A percentile compares a stretch with the other conserved stretches of the same genome.
Evolutionary conservation across 2,888 invertebrate species (phyloP).

Genomic region (Neoscelio sp.): DNA sequence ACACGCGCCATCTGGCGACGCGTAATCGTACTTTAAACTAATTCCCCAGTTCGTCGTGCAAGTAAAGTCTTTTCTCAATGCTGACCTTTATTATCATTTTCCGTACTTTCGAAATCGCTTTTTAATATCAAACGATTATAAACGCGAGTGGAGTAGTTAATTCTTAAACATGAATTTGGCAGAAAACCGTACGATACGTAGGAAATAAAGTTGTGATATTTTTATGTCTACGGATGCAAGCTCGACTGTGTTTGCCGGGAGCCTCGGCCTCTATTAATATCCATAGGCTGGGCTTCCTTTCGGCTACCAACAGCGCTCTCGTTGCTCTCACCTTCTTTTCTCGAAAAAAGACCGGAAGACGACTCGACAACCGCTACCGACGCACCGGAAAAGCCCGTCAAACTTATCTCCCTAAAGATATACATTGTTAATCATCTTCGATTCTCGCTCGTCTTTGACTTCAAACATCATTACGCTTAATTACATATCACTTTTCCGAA

Average conservation of each 20-base stretch:
- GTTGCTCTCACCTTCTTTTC: conserved; percentile 26
- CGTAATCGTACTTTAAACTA: no score
- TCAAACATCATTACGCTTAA: no score
- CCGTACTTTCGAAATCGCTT: no score
- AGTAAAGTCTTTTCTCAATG: no score
- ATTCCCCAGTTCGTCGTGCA: no score
- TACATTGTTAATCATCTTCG: no score
- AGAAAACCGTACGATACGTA: conserved; percentile 21
- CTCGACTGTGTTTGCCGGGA: conserved; percentile 76
- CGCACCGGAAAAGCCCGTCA: conserved; percentile 42
- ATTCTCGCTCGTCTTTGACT: neutral
- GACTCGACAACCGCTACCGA: conserved; percentile 2
- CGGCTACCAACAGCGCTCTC: conserved; percentile 50
- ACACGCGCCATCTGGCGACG: no score
- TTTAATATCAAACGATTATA: no score
- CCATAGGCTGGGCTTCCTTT: conserved; percentile 78
- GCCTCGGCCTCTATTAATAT: conserved; percentile 82
- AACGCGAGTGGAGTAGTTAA: no score
- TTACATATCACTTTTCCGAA: no score
- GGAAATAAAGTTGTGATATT: conserved; percentile 75
- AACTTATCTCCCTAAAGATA: conserved; percentile 15
- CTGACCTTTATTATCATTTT: no score
- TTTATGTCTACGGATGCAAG: conserved; percentile 80
- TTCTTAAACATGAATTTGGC: no score
- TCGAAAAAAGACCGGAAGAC: conserved; percentile 47